phyloP scores from a whole-genome alignment of 2,113 vertebrate species.

The Ageneiosus marmoratus region DNA sequence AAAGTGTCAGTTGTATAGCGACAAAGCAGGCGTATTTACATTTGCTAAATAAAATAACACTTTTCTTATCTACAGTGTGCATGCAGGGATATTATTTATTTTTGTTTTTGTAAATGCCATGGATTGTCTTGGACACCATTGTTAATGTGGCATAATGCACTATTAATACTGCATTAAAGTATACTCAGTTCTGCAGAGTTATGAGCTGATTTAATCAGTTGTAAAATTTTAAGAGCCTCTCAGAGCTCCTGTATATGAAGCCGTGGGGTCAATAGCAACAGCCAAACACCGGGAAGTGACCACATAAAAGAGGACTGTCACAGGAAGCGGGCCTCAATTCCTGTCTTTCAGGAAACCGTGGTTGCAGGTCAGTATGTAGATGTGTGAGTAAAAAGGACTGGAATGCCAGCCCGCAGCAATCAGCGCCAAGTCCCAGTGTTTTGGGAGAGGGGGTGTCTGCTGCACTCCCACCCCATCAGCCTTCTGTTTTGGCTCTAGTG shows the following conservation, averaged over 20 bases:
- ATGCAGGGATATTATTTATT: not conserved
- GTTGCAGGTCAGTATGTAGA: slow-evolving; percentile 53
- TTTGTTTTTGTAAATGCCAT: not conserved
- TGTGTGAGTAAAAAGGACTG: slow-evolving; percentile 43
- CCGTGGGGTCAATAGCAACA: slow-evolving; percentile 49
- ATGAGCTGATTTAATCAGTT: slow-evolving; percentile 9
- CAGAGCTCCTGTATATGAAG: not conserved
- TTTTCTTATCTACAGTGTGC: slow-evolving; percentile 19
- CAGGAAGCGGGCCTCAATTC: slow-evolving; percentile 74
- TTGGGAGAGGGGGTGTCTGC: slow-evolving; percentile 21
- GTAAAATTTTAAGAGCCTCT: not conserved
- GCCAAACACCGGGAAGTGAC: slow-evolving; percentile 76
- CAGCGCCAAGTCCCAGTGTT: slow-evolving; percentile 24
- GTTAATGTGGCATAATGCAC: not conserved
- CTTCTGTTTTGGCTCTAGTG: slow-evolving; percentile 49
- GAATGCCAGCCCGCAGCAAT: slow-evolving; percentile 51
- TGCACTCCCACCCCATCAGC: slow-evolving; percentile 31
- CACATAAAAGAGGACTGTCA: slow-evolving; percentile 77
- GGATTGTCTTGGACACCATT: not conserved
- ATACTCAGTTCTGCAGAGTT: not conserved
- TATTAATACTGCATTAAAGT: slow-evolving; percentile 9
- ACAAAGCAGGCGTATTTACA: not conserved
- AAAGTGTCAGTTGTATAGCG: slow-evolving; percentile 19
- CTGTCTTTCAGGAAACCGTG: slow-evolving; percentile 74
- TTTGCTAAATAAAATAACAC: slow-evolving; percentile 7